Evolutionary conservation across 2,113 vertebrate species (phyloP).

Genomic region (Damaliscus lunatus): DNA sequence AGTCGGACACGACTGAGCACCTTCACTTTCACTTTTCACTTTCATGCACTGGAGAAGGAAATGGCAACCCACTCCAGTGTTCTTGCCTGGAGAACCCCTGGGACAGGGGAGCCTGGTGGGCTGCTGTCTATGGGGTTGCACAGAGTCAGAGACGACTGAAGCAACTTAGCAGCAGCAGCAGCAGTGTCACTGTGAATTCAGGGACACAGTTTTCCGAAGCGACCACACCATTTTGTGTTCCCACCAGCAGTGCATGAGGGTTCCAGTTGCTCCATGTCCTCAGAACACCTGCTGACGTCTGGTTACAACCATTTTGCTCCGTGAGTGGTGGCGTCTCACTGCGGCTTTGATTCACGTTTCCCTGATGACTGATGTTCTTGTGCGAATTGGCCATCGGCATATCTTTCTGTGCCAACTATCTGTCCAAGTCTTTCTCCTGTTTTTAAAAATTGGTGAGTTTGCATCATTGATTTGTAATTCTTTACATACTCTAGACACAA

Average conservation of each 20-base stretch:
- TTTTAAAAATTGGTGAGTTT: not conserved
- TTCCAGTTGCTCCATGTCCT: not conserved
- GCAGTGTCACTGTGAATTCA: not conserved
- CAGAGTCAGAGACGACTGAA: too few species aligned
- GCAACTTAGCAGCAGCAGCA: too few species aligned
- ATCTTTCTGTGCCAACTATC: not conserved
- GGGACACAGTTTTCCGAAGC: not conserved
- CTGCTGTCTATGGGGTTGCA: fast-evolving
- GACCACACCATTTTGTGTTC: not conserved
- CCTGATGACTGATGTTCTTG: not conserved
- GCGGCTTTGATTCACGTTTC: not conserved
- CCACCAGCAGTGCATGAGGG: fast-evolving
- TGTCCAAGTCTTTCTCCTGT: not conserved
- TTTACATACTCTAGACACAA: not conserved
- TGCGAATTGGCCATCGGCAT: fast-evolving
- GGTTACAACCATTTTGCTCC: not conserved
- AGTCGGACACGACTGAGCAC: fast-evolving
- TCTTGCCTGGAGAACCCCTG: too few species aligned
- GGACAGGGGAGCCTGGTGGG: too few species aligned
- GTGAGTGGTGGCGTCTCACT: not conserved
- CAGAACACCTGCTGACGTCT: not conserved
- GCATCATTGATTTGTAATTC: not conserved
- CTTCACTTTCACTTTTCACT: too few species aligned
- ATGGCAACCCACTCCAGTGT: too few species aligned
- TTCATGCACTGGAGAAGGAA: too few species aligned